phyloP scores from a whole-genome alignment of 2,797 vertebrate genomes.

The Sphenodon punctatus region DNA sequence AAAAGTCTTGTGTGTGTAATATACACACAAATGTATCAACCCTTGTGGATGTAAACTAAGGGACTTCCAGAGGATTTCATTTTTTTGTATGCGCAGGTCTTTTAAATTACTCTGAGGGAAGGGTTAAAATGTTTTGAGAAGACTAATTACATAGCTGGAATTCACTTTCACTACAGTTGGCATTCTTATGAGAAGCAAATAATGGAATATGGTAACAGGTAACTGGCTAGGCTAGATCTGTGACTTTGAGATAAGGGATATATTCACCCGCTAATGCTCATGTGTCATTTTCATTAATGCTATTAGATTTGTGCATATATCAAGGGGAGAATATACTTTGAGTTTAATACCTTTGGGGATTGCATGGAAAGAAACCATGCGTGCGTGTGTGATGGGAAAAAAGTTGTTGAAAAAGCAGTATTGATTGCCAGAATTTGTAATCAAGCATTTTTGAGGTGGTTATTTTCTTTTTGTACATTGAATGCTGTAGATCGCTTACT shows the following conservation, averaged over 20 bases:
- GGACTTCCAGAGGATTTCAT: not conserved
- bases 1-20: too few species aligned
- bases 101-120: not conserved
- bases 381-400: too few species aligned
- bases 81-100: too few species aligned
- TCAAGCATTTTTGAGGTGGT: too few species aligned
- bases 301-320: not conserved
- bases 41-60: too few species aligned
- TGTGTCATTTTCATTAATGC: not conserved
- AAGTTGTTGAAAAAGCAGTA: too few species aligned
- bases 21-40: too few species aligned
- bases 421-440: too few species aligned
- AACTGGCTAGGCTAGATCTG: conserved; percentile 57
- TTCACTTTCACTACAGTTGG: conserved; percentile 6
- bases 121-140: conserved; percentile 39
- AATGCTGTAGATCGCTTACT: too few species aligned
- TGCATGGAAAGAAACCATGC: not conserved
- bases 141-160: conserved; percentile 50
- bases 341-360: not conserved
- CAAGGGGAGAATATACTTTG: not conserved
- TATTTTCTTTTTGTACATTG: too few species aligned
- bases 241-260: not conserved
- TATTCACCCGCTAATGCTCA: not conserved
- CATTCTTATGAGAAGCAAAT: conserved; percentile 18
- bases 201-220: conserved; percentile 15